Evolutionary conservation across 2,888 invertebrate genomes (phyloP).

Genomic region (Eilema griseolum): DNA sequence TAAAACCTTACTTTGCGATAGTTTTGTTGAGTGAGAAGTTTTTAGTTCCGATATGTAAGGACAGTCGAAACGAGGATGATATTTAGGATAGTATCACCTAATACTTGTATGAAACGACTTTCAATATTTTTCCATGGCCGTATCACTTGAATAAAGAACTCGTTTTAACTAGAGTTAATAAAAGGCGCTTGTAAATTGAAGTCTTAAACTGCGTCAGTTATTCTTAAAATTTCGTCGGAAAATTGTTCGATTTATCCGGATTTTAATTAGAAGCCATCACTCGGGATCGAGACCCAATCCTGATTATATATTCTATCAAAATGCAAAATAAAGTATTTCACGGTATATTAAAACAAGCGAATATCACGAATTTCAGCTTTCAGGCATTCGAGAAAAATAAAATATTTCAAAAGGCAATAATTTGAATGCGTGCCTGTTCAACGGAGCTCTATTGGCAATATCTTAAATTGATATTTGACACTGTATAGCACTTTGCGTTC

Average conservation of each 20-base stretch:
- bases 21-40: conserved; percentile 16
- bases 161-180: conserved; percentile 10
- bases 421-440: conserved; percentile 49
- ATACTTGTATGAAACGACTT: background rate
- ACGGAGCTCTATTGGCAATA: conserved; percentile 62
- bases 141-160: background rate
- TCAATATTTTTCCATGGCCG: background rate
- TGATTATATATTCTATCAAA: conserved; percentile 49
- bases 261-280: conserved; percentile 46
- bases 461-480: conserved; percentile 77
- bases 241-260: conserved; percentile 37
- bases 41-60: background rate
- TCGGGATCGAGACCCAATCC: conserved; percentile 25
- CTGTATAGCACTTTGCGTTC: conserved; percentile 57
- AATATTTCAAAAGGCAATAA: conserved; percentile 45
- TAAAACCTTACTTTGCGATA: conserved; percentile 37
- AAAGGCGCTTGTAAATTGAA: conserved; percentile 19
- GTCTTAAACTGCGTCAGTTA: conserved; percentile 19
- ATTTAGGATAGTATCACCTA: background rate
- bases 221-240: conserved; percentile 20
- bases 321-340: conserved; percentile 50
- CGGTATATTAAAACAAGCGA: conserved; percentile 45
- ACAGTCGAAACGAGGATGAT: background rate
- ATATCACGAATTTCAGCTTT: conserved; percentile 41
- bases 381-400: conserved; percentile 31